These are phyloP conservation scores for Ptilorrhoa leucosticta DNA, from an alignment of 2,113 vertebrate species.

Conservation along the genomic window DNA sequence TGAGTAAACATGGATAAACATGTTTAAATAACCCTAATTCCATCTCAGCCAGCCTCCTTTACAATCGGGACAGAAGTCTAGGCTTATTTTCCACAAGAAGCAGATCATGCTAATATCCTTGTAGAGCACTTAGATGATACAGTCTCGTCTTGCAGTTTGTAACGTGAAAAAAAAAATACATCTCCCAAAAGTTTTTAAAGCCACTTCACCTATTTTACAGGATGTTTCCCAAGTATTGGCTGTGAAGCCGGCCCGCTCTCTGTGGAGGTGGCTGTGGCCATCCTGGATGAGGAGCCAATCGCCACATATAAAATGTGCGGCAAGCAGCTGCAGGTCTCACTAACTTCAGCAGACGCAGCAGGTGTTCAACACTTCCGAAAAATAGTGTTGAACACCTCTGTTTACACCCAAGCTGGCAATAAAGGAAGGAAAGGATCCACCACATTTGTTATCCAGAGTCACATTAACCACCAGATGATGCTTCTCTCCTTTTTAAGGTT, in stretches of 20 bases:
- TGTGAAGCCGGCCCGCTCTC: accelerated
- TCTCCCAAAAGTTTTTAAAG: not conserved
- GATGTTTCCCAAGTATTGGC: not conserved
- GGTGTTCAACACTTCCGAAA: conserved; percentile 42
- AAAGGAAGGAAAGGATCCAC: conserved; percentile 11
- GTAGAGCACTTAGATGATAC: not conserved
- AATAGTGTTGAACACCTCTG: not conserved
- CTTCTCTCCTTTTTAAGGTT: not conserved
- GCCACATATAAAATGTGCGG: accelerated
- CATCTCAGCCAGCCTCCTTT: not conserved
- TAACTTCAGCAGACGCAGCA: conserved; percentile 16
- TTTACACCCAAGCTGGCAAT: conserved; percentile 2
- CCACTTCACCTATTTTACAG: not conserved
- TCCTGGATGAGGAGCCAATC: not conserved
- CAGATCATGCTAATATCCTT: not conserved
- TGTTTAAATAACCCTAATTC: not conserved
- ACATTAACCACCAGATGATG: not conserved
- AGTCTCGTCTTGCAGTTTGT: not conserved
- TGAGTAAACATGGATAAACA: not conserved
- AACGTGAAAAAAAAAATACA: not conserved
- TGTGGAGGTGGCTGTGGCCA: not conserved
- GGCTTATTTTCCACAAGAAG: not conserved
- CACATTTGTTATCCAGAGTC: not conserved
- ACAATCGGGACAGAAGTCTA: not conserved
- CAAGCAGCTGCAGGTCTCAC: not conserved